These are phyloP conservation scores for Gambusia affinis DNA, from an alignment of 2,113 vertebrate genomes.

Conservation along the genomic window DNA sequence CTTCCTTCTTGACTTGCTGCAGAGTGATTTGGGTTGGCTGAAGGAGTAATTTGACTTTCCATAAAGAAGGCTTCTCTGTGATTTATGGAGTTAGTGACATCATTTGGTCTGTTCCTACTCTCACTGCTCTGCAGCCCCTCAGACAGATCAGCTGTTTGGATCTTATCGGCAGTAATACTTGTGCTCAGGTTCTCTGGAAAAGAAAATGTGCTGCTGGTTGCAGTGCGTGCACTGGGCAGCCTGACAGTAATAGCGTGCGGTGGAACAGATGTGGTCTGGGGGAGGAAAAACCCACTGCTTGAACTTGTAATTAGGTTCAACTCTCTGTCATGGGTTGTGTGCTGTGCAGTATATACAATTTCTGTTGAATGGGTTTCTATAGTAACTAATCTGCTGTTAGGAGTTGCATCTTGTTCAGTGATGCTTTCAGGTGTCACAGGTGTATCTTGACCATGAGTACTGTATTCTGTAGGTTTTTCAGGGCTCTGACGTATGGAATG, in stretches of 20 bases:
- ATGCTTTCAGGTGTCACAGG: conserved; percentile 2
- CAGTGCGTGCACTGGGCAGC: conserved; percentile 45
- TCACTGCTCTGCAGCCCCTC: conserved; percentile 1
- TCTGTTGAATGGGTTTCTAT: conserved; percentile 7
- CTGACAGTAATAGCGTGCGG: conserved; percentile 38
- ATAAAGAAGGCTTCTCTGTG: conserved; percentile 29
- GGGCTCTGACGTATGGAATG: background rate
- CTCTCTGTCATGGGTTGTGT: conserved; percentile 3
- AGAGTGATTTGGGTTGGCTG: conserved; percentile 23
- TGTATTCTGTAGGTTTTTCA: background rate
- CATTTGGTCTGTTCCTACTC: background rate
- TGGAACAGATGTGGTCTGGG: conserved; percentile 69
- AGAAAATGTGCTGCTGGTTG: conserved; percentile 29
- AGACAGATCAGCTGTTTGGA: conserved; percentile 46
- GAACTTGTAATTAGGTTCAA: conserved; percentile 36
- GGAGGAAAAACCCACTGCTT: conserved; percentile 36
- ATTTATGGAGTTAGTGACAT: conserved; percentile 31
- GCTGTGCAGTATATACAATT: background rate
- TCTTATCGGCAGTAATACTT: conserved; percentile 40
- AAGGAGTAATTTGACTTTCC: conserved; percentile 17
- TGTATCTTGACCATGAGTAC: background rate
- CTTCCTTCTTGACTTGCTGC: conserved; percentile 27
- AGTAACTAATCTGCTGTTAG: background rate
- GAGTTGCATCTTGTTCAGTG: background rate
- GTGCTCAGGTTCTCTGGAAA: conserved; percentile 39